A percentile compares a stretch with the other conserved stretches of the same genome.
Evolutionary conservation across 1,140 invertebrate species (phyloP).

Genomic region (Aphelinus certus): DNA sequence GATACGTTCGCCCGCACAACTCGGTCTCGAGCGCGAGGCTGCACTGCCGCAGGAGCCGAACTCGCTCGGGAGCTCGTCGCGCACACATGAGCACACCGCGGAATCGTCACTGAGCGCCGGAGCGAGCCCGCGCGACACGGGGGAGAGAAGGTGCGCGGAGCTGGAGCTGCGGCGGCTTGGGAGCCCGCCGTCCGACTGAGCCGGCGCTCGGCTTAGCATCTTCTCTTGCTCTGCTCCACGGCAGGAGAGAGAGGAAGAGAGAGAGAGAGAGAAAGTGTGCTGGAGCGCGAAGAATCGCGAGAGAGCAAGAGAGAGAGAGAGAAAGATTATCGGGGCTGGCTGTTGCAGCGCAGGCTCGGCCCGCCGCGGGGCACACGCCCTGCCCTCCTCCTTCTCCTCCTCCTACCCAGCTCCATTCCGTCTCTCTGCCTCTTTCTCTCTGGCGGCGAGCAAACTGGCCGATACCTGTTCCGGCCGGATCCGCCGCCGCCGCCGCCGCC

Average conservation of each 20-base stretch:
- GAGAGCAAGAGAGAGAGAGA: conserved; percentile 20
- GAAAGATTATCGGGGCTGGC: not conserved
- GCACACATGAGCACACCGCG: no score
- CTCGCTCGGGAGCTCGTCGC: no score
- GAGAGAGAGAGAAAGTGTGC: not conserved
- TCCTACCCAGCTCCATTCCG: not conserved
- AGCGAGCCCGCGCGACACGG: not conserved
- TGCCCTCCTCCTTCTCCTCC: not conserved
- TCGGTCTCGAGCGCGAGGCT: no score
- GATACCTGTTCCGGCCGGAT: no score
- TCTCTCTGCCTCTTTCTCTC: not conserved
- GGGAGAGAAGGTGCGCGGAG: conserved; percentile 2
- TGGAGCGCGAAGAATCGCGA: not conserved
- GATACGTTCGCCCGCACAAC: no score
- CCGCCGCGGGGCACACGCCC: not conserved
- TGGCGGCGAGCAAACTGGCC: no score
- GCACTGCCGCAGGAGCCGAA: no score
- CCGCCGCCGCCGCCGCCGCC: no score
- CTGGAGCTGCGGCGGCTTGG: not conserved
- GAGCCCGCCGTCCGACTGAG: not conserved
- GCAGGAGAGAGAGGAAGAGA: not conserved
- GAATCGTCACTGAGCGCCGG: not conserved
- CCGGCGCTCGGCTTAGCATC: no score
- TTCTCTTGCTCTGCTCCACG: not conserved
- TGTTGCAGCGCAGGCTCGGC: not conserved